Evolutionary conservation across 2,888 invertebrate genomes (phyloP).

Genomic region (Psococerastis gibbosa): DNA sequence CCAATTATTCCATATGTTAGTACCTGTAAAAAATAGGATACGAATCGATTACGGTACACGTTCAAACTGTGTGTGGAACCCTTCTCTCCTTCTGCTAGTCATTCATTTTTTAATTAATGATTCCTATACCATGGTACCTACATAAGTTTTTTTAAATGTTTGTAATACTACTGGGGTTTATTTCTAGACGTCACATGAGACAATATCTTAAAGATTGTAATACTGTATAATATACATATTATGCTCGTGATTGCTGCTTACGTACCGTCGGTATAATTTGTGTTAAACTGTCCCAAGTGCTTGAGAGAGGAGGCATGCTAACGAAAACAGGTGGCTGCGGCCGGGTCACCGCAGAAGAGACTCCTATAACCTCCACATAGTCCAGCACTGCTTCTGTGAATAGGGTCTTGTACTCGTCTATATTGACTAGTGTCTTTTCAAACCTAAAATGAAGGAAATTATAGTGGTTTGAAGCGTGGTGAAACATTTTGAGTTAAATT

Average conservation of each 20-base stretch:
- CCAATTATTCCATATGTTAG: constrained; percentile 78
- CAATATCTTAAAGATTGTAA: too few relatives aligned
- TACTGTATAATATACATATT: too few relatives aligned
- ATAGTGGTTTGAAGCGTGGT: background rate
- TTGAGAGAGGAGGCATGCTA: constrained; percentile 65
- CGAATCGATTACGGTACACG: too few relatives aligned
- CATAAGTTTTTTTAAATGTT: too few relatives aligned
- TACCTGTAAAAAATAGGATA: constrained; percentile 28
- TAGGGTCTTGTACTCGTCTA: constrained; percentile 62
- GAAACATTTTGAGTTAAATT: background rate
- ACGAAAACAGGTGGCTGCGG: constrained; percentile 76
- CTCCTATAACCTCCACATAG: constrained; percentile 48
- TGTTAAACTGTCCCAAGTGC: constrained; percentile 70
- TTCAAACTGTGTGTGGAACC: too few relatives aligned
- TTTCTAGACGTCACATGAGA: too few relatives aligned
- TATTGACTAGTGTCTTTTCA: constrained; percentile 50
- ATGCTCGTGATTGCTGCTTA: too few relatives aligned
- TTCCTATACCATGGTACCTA: too few relatives aligned
- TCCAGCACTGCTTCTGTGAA: constrained; percentile 43
- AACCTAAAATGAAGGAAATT: constrained; percentile 17
- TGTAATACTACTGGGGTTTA: too few relatives aligned
- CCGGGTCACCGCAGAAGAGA: constrained; percentile 61
- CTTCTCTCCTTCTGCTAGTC: too few relatives aligned
- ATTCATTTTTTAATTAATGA: too few relatives aligned
- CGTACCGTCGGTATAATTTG: constrained; percentile 56